phyloP scores from a whole-genome alignment of 1,140 invertebrate species.

The Hylyphantes graminicola region DNA sequence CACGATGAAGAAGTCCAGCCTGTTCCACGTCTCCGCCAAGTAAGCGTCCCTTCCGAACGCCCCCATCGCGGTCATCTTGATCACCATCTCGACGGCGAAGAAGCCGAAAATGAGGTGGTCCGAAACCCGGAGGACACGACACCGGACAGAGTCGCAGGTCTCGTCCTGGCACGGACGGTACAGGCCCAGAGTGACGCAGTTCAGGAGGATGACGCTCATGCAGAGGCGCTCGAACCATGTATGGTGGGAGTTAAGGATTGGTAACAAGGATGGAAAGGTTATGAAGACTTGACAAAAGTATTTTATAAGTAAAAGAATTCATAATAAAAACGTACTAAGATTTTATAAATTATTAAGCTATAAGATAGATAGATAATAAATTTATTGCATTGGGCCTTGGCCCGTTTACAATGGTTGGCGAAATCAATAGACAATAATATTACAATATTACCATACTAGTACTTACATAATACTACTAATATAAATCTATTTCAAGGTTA shows the following conservation, averaged over 20 bases:
- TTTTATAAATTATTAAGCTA: too few species aligned
- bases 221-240: constrained; percentile 99
- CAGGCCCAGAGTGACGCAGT: constrained; percentile 99
- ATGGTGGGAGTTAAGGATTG: constrained; percentile 61
- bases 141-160: constrained; percentile 86
- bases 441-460: too few species aligned
- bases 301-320: too few species aligned
- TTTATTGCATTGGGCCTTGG: too few species aligned
- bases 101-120: constrained; percentile 99
- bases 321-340: too few species aligned
- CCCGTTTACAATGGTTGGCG: too few species aligned
- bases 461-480: too few species aligned
- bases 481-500: too few species aligned
- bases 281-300: too few species aligned
- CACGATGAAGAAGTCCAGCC: constrained; percentile 98
- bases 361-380: too few species aligned
- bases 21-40: constrained; percentile 97
- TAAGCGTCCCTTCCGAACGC: constrained; percentile 94
- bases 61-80: constrained; percentile 99
- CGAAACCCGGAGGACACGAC: constrained; percentile 90
- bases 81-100: constrained; percentile 95
- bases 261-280: too few species aligned
- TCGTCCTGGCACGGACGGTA: constrained; percentile 97
- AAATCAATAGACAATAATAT: too few species aligned
- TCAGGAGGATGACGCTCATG: constrained; percentile 97